Percentiles rank a stretch among this genome's conserved stretches.
phyloP scores from a whole-genome alignment of 2,113 vertebrate species.

The Eubucco bourcierii region DNA sequence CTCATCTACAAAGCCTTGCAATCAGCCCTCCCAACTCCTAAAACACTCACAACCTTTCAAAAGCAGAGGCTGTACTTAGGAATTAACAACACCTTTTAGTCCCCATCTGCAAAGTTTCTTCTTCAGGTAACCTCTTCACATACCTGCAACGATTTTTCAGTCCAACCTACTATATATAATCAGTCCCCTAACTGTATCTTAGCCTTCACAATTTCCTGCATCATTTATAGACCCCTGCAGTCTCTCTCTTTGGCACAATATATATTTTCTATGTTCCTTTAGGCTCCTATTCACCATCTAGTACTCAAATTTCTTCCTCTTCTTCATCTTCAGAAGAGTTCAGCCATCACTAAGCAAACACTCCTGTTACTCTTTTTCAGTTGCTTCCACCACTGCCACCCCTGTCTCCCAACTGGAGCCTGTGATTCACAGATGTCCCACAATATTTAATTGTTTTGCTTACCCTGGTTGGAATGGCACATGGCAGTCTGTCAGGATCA shows the following conservation, averaged over 20 bases:
- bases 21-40: background rate
- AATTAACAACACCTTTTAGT: slow-evolving; percentile 36
- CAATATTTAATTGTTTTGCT: background rate
- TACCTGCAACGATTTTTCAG: slow-evolving; percentile 1
- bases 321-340: background rate
- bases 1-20: background rate
- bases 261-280: background rate
- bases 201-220: slow-evolving; percentile 20
- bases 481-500: background rate
- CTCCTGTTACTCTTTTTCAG: background rate
- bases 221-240: slow-evolving; percentile 28
- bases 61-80: background rate
- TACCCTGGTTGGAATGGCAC: background rate
- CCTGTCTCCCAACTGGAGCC: background rate
- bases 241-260: background rate
- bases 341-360: background rate
- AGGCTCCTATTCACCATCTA: background rate
- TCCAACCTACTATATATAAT: background rate
- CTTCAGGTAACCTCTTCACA: background rate
- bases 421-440: background rate
- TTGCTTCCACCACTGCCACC: background rate
- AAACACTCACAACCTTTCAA: background rate
- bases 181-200: background rate
- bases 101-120: background rate
- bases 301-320: background rate